Evolutionary conservation across 2,113 vertebrate species (phyloP), one percentile per base, ranked within the genome.

Genomic region (Eonycteris spelaea): DNA sequence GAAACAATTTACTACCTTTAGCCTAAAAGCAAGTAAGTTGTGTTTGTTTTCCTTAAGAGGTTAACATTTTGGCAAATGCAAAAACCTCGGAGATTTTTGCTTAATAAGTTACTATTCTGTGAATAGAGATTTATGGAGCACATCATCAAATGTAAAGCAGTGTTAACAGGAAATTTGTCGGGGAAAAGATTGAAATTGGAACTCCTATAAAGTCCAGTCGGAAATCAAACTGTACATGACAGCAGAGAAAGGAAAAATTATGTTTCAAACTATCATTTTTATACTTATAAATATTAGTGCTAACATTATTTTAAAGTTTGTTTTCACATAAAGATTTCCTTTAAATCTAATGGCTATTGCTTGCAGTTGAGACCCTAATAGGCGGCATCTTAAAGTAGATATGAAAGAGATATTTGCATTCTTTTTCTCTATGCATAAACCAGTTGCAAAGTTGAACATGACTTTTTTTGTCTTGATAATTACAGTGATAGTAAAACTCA

Each of bases 381-480:
- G 77, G 38, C 12, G 59, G 16, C 59, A 28, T 93, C 67, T 70
- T 91, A 35, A 80, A 92, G 51, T 90, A 91, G 82, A 73, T 89
- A 33, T 48, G 83, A 84, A 90, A 83, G 10, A 48, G 48, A 19
- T 79, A 18, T 74, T 89, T 83, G 43, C 51, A 22, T 70, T 84
- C 7, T 74, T 79, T 90, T 90, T 91, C 26, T 51, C 35, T 73
- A 65, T 70, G 21, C 82, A 19, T 38, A 26, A 83, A 16, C n/a
- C 28, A 48, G 1, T 77, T 87, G 16, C 91, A 51, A 86, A 70
- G 28, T 86, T 92, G 74, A 89, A 90, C 33, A 55, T 86, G 45
- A 86, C 57, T 74, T 93, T 96, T 79, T 86, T 86, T 92, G 51
- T 67, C 51, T 80, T 93, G 30, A 71, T 86, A 82, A 85, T 95